Conservation (phyloP, 2,888 invertebrate genomes). For the Morpho achilles region DNA sequence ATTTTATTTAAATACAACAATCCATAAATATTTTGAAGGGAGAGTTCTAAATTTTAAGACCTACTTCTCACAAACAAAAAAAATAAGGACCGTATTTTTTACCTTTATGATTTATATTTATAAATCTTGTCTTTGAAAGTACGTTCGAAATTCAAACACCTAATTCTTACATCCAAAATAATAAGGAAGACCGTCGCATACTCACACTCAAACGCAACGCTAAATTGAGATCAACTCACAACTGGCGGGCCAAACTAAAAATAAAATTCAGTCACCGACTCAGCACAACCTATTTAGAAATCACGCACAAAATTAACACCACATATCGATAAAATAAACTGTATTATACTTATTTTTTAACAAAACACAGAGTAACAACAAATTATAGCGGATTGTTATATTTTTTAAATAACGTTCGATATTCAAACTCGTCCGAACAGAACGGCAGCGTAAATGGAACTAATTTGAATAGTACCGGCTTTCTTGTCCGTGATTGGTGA, state of each 20-base stretch:
- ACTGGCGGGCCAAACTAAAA: conserved; percentile 76
- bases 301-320: conserved; percentile 6
- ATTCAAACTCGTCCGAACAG: conserved; percentile 46
- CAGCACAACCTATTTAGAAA: conserved; percentile 62
- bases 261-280: conserved; percentile 63
- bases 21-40: too few relatives aligned
- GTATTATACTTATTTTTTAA: conserved; percentile 13
- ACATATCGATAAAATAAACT: conserved; percentile 1
- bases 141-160: too few relatives aligned
- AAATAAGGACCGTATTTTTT: too few relatives aligned
- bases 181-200: conserved; percentile 65
- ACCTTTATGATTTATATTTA: too few relatives aligned
- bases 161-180: conserved; percentile 34
- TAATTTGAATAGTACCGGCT: conserved; percentile 67
- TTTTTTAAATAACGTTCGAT: conserved; percentile 34
- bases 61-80: too few relatives aligned
- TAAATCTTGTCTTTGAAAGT: too few relatives aligned
- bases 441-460: conserved; percentile 65
- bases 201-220: conserved; percentile 66
- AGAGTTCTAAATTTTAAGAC: too few relatives aligned
- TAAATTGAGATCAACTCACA: conserved; percentile 74
- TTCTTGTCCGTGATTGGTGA: conserved; percentile 56
- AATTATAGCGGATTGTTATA: conserved; percentile 22
- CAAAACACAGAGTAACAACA: conserved; percentile 15
- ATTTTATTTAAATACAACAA: too few relatives aligned